Evolutionary conservation across 2,888 invertebrate species (phyloP).

Genomic region (Pycnomerus fuliginosus): DNA sequence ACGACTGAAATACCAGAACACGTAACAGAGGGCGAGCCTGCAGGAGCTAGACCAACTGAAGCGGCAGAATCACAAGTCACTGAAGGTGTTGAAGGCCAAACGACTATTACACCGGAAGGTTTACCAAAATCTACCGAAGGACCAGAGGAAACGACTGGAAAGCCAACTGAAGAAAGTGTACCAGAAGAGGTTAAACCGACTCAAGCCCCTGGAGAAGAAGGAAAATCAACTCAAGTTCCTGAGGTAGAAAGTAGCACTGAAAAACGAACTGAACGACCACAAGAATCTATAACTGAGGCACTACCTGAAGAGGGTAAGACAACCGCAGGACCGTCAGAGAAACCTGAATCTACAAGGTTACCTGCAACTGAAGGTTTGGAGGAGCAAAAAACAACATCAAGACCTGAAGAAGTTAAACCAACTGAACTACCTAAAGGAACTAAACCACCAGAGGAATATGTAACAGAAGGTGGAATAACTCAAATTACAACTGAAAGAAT

Average conservation of each 20-base stretch:
- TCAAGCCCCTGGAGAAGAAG: no score
- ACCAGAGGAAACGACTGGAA: no score
- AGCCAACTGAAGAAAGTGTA: no score
- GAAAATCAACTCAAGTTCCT: slow-evolving; percentile 1
- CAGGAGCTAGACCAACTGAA: slow-evolving; percentile 10
- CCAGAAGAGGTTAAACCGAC: no score
- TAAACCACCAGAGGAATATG: slow-evolving; percentile 10
- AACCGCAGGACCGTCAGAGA: not conserved
- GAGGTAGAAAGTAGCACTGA: slow-evolving; percentile 1
- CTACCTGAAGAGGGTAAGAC: not conserved
- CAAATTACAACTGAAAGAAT: slow-evolving; percentile 3
- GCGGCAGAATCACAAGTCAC: no score
- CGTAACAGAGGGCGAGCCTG: slow-evolving; percentile 5
- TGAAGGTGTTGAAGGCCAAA: no score
- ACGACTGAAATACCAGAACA: slow-evolving; percentile 22
- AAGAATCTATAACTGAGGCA: not conserved
- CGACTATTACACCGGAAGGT: no score
- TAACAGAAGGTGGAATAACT: not conserved
- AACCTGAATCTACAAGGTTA: not conserved
- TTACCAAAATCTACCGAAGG: no score
- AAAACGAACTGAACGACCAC: slow-evolving; percentile 16
- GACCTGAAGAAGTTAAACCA: not conserved
- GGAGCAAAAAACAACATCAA: not conserved
- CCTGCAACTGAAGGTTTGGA: not conserved
- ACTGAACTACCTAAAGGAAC: slow-evolving; percentile 1